These are phyloP conservation scores for Tetanocera ferruginea DNA, from an alignment of 2,888 invertebrate species.

Conservation along the genomic window DNA sequence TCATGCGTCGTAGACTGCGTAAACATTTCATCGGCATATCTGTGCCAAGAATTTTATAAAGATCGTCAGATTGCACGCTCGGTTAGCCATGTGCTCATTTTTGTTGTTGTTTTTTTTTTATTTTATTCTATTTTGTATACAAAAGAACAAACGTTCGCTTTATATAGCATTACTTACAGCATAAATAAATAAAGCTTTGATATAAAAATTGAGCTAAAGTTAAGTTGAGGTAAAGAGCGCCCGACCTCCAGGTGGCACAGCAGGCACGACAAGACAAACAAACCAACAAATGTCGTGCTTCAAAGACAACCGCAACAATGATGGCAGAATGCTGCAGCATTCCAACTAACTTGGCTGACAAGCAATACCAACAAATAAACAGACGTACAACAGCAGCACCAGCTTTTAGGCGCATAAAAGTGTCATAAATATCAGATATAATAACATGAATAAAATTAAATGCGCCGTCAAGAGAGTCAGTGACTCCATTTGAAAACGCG, in stretches of 20 bases:
- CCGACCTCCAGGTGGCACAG: slow-evolving; percentile 16
- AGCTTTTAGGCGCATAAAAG: not conserved
- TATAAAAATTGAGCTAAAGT: not conserved
- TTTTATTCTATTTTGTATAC: not conserved
- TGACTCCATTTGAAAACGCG: not conserved
- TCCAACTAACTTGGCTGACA: not conserved
- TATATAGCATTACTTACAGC: slow-evolving; percentile 5
- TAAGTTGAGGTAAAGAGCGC: not conserved
- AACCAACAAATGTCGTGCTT: not conserved
- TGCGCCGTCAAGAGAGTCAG: not conserved
- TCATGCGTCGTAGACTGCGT: too few relatives aligned
- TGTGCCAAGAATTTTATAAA: slow-evolving; percentile 42
- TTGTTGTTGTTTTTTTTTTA: not conserved
- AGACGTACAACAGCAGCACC: not conserved
- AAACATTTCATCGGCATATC: slow-evolving; percentile 37
- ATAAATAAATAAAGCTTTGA: slow-evolving; percentile 1
- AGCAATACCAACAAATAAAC: not conserved
- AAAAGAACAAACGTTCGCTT: not conserved
- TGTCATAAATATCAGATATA: not conserved
- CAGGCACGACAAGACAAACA: not conserved
- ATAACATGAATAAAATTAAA: slow-evolving; percentile 7
- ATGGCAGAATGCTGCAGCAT: not conserved
- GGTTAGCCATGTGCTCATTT: slow-evolving; percentile 36
- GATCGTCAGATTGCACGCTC: slow-evolving; percentile 42
- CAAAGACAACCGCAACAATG: not conserved